Evolutionary conservation across 2,888 invertebrate species (phyloP).

Genomic region (Deilephila elpenor): DNA sequence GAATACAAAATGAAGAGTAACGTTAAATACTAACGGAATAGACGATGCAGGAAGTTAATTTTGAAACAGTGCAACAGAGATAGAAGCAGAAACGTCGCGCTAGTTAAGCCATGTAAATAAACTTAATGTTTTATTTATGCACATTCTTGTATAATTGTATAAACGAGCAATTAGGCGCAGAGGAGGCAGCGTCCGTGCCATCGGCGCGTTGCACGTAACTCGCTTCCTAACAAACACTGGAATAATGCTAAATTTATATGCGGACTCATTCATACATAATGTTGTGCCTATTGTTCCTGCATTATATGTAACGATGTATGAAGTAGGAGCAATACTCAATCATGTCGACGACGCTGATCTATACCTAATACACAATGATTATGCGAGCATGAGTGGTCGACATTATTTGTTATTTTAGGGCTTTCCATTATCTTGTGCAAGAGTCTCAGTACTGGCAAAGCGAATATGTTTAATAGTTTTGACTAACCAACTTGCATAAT

Average conservation of each 20-base stretch:
- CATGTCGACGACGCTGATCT: not conserved
- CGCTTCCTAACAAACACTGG: constrained; percentile 16
- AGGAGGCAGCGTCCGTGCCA: constrained; percentile 15
- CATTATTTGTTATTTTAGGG: not conserved
- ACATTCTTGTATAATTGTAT: constrained; percentile 4
- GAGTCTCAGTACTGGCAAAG: not conserved
- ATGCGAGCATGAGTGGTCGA: not conserved
- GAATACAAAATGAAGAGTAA: not conserved
- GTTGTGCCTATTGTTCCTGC: not conserved
- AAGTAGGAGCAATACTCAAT: not conserved
- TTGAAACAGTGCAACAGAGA: not conserved
- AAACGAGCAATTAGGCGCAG: constrained; percentile 26
- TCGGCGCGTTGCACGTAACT: constrained; percentile 21
- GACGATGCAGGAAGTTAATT: not conserved
- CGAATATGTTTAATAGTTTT: too few relatives aligned
- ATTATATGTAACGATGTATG: not conserved
- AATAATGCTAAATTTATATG: constrained; percentile 13
- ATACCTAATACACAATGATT: not conserved
- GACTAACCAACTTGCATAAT: too few relatives aligned
- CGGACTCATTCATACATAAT: constrained; percentile 1
- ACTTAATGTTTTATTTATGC: constrained; percentile 16
- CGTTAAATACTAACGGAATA: not conserved
- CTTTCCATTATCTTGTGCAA: not conserved
- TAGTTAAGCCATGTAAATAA: constrained; percentile 4
- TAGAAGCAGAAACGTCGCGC: not conserved